A percentile compares a stretch with the other conserved stretches of the same genome.
Conservation (phyloP, 2,113 vertebrate genomes). For the Plecotus auritus region DNA sequence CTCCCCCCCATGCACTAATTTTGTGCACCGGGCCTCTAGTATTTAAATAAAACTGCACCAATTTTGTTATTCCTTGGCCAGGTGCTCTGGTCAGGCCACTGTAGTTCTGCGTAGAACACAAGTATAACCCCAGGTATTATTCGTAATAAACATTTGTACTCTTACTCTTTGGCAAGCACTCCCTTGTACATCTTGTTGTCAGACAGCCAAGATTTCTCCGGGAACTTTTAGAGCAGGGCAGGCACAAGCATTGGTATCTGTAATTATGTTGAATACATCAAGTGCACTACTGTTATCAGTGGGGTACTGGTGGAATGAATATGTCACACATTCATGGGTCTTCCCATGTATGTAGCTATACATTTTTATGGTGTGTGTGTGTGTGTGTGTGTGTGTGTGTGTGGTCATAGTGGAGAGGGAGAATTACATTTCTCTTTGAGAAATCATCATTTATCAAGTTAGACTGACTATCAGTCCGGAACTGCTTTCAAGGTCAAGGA, state of each 20-base stretch:
- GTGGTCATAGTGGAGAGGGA: conserved; percentile 41
- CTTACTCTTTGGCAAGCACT: background rate
- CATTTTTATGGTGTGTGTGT: background rate
- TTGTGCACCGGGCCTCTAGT: no score
- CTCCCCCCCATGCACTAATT: no score
- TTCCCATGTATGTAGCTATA: background rate
- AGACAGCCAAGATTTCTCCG: background rate
- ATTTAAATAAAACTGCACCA: background rate
- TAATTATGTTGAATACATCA: conserved; percentile 38
- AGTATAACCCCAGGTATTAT: background rate
- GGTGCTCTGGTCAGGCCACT: background rate
- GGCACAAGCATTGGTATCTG: background rate
- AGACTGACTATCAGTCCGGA: conserved; percentile 67
- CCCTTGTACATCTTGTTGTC: background rate
- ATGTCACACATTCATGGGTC: background rate
- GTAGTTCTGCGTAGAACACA: background rate
- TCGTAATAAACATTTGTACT: background rate
- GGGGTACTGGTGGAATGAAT: background rate
- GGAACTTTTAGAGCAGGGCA: background rate
- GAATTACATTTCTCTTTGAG: conserved; percentile 67
- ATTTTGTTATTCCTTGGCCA: background rate
- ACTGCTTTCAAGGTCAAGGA: conserved; percentile 79
- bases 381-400: background rate
- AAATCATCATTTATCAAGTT: conserved; percentile 79
- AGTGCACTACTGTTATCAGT: background rate